Conservation (phyloP, 2,888 invertebrate species). For the Apoderus coryli region DNA sequence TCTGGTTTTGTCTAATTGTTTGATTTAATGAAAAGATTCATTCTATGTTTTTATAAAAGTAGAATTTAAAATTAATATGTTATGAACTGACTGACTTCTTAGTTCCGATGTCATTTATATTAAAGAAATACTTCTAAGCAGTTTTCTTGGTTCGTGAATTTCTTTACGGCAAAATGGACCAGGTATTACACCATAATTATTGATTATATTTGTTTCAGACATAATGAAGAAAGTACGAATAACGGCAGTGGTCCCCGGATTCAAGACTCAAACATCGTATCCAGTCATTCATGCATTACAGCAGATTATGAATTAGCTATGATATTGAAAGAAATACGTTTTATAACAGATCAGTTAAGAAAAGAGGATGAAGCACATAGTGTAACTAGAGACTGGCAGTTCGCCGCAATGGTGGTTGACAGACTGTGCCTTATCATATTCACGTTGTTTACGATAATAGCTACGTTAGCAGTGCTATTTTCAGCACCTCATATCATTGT, state of each 20-base stretch:
- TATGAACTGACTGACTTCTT: no score
- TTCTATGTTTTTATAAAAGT: no score
- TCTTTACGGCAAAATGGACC: no score
- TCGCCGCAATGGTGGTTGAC: conserved; percentile 99
- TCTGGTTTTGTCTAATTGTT: no score
- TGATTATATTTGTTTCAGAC: conserved; percentile 22
- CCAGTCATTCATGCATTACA: conserved; percentile 77
- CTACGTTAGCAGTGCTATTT: conserved; percentile 92
- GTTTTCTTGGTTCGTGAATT: no score
- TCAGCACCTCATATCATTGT: conserved; percentile 94
- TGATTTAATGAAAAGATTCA: no score
- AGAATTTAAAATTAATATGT: no score
- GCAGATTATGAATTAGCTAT: conserved; percentile 88
- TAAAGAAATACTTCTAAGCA: no score
- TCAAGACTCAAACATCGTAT: conserved; percentile 57
- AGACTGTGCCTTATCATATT: conserved; percentile 99
- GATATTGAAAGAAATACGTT: conserved; percentile 87
- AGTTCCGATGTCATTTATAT: no score
- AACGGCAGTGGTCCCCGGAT: conserved; percentile 43
- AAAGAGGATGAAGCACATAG: conserved; percentile 90
- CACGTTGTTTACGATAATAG: conserved; percentile 95
- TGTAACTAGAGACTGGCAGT: conserved; percentile 97
- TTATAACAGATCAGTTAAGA: conserved; percentile 87
- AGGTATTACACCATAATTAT: no score
- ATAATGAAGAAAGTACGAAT: conserved; percentile 36